Evolutionary conservation across 1,140 invertebrate genomes (phyloP).

Genomic region (Tetraneura akinire): DNA sequence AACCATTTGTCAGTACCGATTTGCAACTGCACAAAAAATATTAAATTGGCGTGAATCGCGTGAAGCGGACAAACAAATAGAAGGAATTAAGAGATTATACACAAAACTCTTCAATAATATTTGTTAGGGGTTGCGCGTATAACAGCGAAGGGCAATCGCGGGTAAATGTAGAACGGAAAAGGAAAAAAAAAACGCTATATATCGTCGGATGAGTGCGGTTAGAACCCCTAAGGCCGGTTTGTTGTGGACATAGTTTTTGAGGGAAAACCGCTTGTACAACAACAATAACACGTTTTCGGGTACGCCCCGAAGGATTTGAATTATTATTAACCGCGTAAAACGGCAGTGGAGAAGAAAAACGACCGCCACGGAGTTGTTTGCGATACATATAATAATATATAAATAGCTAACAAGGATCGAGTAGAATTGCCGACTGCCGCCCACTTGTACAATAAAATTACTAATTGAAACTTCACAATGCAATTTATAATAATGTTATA

Average conservation of each 20-base stretch:
- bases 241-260: constrained; percentile 22
- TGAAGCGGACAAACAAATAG: neutral
- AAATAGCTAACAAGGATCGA: neutral
- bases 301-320: constrained; percentile 21
- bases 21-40: too few species aligned
- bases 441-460: too few species aligned
- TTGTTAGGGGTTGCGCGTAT: neutral
- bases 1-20: constrained; percentile 20
- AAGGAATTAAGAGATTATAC: constrained; percentile 14
- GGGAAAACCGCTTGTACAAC: constrained; percentile 24
- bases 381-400: too few species aligned
- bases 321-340: constrained; percentile 6
- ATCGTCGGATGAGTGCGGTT: constrained; percentile 33
- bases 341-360: neutral
- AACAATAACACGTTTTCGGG: constrained; percentile 27
- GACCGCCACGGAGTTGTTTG: neutral
- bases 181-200: neutral
- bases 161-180: neutral
- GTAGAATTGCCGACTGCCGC: neutral
- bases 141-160: neutral
- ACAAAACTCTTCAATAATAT: constrained; percentile 8
- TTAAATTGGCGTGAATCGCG: neutral
- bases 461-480: too few species aligned
- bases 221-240: constrained; percentile 9
- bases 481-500: too few species aligned